phyloP scores from a whole-genome alignment of 2,797 vertebrate genomes.

The Eulemur coronatus region DNA sequence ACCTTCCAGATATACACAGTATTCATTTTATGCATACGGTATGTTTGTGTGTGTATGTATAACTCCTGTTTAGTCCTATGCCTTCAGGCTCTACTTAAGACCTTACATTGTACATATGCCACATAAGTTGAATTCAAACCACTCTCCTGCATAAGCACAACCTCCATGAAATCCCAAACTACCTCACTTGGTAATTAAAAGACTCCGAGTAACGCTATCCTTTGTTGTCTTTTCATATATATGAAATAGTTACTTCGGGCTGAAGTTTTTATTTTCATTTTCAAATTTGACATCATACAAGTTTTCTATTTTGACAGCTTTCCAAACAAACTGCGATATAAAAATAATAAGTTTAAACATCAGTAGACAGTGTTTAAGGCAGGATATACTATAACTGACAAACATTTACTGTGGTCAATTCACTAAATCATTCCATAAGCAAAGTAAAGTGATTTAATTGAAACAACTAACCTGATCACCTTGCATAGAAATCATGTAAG shows the following conservation, averaged over 20 bases:
- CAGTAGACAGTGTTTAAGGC: neutral
- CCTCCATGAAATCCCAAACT: neutral
- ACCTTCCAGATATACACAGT: neutral
- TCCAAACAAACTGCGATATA: neutral
- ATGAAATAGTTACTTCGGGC: neutral
- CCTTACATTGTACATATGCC: neutral
- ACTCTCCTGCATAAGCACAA: neutral
- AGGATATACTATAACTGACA: neutral
- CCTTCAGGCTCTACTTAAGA: neutral
- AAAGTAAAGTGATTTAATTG: neutral
- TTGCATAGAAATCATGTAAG: neutral
- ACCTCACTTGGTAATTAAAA: neutral
- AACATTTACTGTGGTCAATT: neutral
- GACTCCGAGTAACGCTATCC: neutral
- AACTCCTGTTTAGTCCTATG: neutral
- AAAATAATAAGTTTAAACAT: neutral
- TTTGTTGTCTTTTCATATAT: neutral
- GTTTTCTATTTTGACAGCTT: slow-evolving; percentile 4
- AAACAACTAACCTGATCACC: neutral
- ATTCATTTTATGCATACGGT: neutral
- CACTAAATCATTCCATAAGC: neutral
- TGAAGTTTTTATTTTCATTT: neutral
- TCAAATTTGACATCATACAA: neutral
- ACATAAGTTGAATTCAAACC: neutral
- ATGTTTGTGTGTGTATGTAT: neutral